Evolutionary conservation across 2,888 invertebrate genomes (phyloP).

Genomic region (Erebia palarica): DNA sequence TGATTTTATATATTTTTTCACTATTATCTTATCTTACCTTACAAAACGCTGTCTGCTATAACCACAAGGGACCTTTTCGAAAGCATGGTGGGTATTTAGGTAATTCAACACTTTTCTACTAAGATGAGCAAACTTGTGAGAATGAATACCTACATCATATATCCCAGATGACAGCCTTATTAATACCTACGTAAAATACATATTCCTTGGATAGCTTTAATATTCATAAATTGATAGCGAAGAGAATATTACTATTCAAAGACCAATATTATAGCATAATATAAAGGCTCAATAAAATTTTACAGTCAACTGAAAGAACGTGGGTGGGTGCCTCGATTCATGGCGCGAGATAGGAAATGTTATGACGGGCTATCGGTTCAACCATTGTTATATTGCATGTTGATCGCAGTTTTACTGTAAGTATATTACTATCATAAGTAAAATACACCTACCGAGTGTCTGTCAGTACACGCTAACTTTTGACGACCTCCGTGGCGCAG

Average conservation of each 20-base stretch:
- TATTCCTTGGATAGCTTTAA: background rate
- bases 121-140: too few relatives aligned
- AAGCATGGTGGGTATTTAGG: too few relatives aligned
- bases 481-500: too few relatives aligned
- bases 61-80: too few relatives aligned
- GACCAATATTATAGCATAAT: slow-evolving; percentile 5
- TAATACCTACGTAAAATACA: background rate
- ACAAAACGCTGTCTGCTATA: too few relatives aligned
- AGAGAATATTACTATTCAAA: slow-evolving; percentile 19
- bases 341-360: slow-evolving; percentile 14
- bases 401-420: background rate
- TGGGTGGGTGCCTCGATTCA: slow-evolving; percentile 2
- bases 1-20: too few relatives aligned
- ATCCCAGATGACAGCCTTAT: background rate
- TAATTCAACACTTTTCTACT: too few relatives aligned
- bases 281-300: slow-evolving; percentile 25
- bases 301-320: slow-evolving; percentile 21
- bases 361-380: slow-evolving; percentile 8
- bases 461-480: too few relatives aligned
- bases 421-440: too few relatives aligned
- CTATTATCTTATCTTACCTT: too few relatives aligned
- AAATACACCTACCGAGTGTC: too few relatives aligned
- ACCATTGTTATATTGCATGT: background rate
- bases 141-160: too few relatives aligned
- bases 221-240: slow-evolving; percentile 13